Percentiles rank a stretch among this genome's conserved stretches.
Conservation (phyloP, 2,888 invertebrate genomes). For the Embidobia sp. region DNA sequence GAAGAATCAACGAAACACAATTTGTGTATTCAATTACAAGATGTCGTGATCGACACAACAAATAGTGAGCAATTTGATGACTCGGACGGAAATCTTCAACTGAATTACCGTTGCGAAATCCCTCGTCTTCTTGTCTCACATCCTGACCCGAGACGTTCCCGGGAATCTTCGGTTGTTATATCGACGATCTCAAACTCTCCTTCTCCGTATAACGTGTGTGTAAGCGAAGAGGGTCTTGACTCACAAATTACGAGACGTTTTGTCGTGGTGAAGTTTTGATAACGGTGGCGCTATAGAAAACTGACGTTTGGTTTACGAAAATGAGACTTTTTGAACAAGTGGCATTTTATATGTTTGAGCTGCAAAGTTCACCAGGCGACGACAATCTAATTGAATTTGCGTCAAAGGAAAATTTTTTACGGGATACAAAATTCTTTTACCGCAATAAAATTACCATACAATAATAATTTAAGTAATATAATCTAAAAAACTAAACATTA, state of each 20-base stretch:
- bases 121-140: constrained; percentile 8
- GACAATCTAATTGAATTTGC: constrained; percentile 1
- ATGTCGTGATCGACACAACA: too few relatives aligned
- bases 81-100: too few relatives aligned
- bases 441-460: neutral
- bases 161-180: constrained; percentile 18
- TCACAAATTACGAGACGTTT: constrained; percentile 24
- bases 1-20: too few relatives aligned
- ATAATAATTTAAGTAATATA: too few relatives aligned
- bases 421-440: neutral
- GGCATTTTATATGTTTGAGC: neutral
- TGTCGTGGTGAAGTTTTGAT: constrained; percentile 16
- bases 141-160: constrained; percentile 2
- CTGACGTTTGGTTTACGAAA: constrained; percentile 7
- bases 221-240: constrained; percentile 9
- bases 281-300: neutral
- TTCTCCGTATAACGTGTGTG: constrained; percentile 6
- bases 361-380: neutral
- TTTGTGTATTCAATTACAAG: too few relatives aligned
- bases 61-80: too few relatives aligned
- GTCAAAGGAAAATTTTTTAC: neutral
- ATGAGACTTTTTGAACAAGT: neutral
- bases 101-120: neutral
- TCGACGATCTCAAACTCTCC: constrained; percentile 17
- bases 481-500: too few relatives aligned